Conservation (phyloP, 2,113 vertebrate species). For the Callipepla californica region DNA sequence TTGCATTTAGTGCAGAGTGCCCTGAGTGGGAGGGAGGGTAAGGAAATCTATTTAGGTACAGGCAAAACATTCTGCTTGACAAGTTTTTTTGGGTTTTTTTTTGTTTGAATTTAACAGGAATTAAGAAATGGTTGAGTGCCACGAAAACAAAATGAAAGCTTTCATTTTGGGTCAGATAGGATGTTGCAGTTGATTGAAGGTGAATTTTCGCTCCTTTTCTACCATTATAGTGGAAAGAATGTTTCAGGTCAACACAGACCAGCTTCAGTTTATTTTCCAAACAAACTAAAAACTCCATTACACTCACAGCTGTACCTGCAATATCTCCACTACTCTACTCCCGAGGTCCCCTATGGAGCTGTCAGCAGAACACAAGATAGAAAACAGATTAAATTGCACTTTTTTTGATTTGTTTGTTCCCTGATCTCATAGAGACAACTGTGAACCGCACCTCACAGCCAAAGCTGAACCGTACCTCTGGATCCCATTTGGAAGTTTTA, state of each 20-base stretch:
- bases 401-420: neutral
- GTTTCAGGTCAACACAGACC: slow-evolving; percentile 40
- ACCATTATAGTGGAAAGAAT: slow-evolving; percentile 36
- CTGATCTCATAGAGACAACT: neutral
- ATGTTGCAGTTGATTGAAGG: neutral
- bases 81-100: neutral
- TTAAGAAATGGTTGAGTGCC: neutral
- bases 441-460: neutral
- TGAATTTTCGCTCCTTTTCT: slow-evolving; percentile 15
- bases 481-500: neutral
- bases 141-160: neutral
- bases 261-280: slow-evolving; percentile 57
- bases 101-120: neutral
- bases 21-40: neutral
- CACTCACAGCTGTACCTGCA: slow-evolving; percentile 50
- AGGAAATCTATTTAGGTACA: neutral
- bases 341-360: slow-evolving; percentile 26
- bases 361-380: slow-evolving; percentile 17
- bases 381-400: neutral
- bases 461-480: neutral
- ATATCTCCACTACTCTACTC: neutral
- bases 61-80: neutral
- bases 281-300: slow-evolving; percentile 65
- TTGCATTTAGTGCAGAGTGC: neutral
- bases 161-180: slow-evolving; percentile 25